Evolutionary conservation across 2,888 invertebrate genomes (phyloP).

Genomic region (Drosophila cracens): DNA sequence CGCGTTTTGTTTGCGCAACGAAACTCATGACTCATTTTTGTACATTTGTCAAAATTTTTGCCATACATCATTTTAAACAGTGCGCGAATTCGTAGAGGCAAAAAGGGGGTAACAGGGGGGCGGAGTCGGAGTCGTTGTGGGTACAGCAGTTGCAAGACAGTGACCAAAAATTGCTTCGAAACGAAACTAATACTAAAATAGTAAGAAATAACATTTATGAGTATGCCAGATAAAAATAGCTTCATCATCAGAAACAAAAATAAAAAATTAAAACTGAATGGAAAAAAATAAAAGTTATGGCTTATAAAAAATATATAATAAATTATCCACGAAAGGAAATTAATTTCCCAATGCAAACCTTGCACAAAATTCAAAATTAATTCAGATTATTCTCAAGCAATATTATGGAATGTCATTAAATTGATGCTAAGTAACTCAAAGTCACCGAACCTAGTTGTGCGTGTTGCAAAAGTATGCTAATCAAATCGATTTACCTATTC

Average conservation of each 20-base stretch:
- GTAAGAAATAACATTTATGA: neutral
- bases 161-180: constrained; percentile 10
- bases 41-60: constrained; percentile 82
- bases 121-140: constrained; percentile 13
- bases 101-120: constrained; percentile 2
- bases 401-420: neutral
- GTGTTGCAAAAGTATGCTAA: neutral
- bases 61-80: constrained; percentile 82
- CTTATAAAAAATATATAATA: no score
- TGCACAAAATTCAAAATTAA: no score
- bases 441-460: neutral
- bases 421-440: no score
- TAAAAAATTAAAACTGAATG: no score
- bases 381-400: no score
- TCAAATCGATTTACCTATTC: neutral
- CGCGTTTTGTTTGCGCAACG: constrained; percentile 74
- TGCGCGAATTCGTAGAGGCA: constrained; percentile 42
- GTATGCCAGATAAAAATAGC: neutral
- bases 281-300: no score
- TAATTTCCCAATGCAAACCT: no score
- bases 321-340: accelerated
- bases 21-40: constrained; percentile 82
- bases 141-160: constrained; percentile 48
- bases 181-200: neutral
- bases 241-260: no score